phyloP scores from a whole-genome alignment of 2,797 vertebrate genomes.

The Anabacerthia variegaticeps region DNA sequence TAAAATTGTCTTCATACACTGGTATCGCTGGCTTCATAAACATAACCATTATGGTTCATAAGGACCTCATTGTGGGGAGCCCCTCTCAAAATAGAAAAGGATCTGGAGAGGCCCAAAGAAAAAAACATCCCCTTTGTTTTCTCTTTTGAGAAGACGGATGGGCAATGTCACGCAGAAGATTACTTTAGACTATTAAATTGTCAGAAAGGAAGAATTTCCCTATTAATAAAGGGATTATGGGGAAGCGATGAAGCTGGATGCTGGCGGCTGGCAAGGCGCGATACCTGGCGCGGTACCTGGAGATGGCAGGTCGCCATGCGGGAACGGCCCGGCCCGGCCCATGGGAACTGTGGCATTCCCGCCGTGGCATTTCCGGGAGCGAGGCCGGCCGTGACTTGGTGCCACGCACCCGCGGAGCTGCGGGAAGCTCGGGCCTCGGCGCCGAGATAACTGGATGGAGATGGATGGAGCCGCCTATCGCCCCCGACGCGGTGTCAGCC shows the following conservation, averaged over 20 bases:
- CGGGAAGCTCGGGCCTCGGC: conserved; percentile 38
- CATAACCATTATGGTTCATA: conserved; percentile 90
- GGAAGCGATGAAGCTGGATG: conserved; percentile 85
- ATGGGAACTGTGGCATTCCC: background rate
- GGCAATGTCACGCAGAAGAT: conserved; percentile 91
- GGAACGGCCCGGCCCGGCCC: background rate
- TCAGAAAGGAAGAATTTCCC: conserved; percentile 90
- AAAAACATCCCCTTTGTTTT: conserved; percentile 88
- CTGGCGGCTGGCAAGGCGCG: conserved; percentile 41
- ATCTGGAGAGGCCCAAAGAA: conserved; percentile 82
- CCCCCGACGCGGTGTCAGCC: conserved; percentile 76
- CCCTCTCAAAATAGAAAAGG: conserved; percentile 89
- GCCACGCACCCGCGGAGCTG: background rate
- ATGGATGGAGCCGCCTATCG: conserved; percentile 77
- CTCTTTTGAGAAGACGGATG: conserved; percentile 89
- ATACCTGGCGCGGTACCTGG: background rate
- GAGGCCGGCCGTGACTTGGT: background rate
- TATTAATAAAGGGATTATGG: conserved; percentile 83
- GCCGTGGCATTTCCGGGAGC: background rate
- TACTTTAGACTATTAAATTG: conserved; percentile 95
- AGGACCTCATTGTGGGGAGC: conserved; percentile 88
- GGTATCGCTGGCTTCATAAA: conserved; percentile 92
- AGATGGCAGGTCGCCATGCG: background rate
- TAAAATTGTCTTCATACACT: conserved; percentile 89
- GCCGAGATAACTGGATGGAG: conserved; percentile 79